Base-by-base conservation (phyloP, 2,888 invertebrate species). In the Pandemis heparana region DNA sequence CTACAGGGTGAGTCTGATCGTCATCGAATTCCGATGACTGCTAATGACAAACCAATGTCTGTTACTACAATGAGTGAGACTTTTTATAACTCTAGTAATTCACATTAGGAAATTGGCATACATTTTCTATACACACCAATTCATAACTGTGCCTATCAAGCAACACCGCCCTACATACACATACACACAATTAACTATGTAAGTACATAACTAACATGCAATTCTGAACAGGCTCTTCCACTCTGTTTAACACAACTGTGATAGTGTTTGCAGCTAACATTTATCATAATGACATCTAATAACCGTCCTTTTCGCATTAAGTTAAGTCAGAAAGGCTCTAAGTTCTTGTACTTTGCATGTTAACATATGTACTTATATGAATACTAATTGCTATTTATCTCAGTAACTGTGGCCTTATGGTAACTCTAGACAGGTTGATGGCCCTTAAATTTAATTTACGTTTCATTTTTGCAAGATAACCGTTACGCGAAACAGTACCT, bases 181-280 rank as follows among this genome's bases (percentile, higher is more conserved):
- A 41, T 38, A 65, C 8, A 72, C 62, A 72, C 53, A 67, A 62
- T 62, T 72, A 67, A 56, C 43, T 72, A 72, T 65, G 59, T 71
- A 66, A 38, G 65, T 65, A 65, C 65, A 53, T 63, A 70, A 43
- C 16, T 70, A 63, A 56, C 70, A 59, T 69, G 69, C 69, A 69
- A 74, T 74, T 69, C 32, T 62, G 51, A 51, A 61, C 32, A 39
- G 67, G 41, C 62, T 69, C 48, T 73, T 73, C 73, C 73, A 73
- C 59, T 73, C 69, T 69, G 73, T 18, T 74, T 64, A 74, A 18
- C 69, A 69, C 43, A 32, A 23, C 53, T 48, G 46, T 41, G 64
- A 64, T 23, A 41, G 43, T n/a, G n/a, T 38, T 61, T 9, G 39
- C 56, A 56, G 23, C 23, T 53, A 23, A 8, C 60, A 18, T 16